A percentile compares a stretch with the other conserved stretches of the same genome.
Conservation (phyloP, 2,888 invertebrate genomes). For the Polyommatus iphigenia region DNA sequence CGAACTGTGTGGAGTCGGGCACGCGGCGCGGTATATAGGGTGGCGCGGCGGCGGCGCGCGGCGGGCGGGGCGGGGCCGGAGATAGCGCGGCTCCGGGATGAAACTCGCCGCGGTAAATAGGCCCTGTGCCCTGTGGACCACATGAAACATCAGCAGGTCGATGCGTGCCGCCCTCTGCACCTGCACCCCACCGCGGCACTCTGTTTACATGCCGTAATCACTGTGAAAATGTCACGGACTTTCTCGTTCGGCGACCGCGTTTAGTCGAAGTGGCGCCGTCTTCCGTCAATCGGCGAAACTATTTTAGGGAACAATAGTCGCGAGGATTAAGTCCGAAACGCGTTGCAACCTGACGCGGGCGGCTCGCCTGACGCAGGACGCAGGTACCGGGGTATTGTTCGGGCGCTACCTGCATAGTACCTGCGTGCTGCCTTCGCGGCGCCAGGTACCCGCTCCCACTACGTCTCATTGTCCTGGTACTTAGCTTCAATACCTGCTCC, state of each 20-base stretch:
- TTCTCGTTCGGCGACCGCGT: neutral
- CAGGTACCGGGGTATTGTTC: neutral
- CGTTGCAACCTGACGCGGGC: neutral
- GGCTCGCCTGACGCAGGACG: neutral
- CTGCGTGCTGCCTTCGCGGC: neutral
- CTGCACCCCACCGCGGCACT: neutral
- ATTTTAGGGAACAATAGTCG: neutral
- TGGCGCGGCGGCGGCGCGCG: constrained; percentile 33
- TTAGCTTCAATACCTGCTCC: neutral
- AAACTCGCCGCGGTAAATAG: constrained; percentile 45
- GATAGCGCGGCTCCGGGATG: constrained; percentile 40
- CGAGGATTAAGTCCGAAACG: neutral
- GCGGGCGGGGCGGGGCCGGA: constrained; percentile 34
- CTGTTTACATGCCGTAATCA: neutral
- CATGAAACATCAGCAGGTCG: constrained; percentile 40
- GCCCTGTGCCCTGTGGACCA: constrained; percentile 46
- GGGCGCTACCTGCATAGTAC: neutral
- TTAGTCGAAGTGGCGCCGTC: neutral
- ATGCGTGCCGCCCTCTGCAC: neutral
- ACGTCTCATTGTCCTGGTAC: neutral
- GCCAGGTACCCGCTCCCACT: neutral
- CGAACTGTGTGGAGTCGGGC: constrained; percentile 39
- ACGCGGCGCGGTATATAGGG: constrained; percentile 32
- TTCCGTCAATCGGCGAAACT: neutral
- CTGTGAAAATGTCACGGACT: neutral